phyloP scores from a whole-genome alignment of 2,888 invertebrate species.

The Drosophila flavopinicola region DNA sequence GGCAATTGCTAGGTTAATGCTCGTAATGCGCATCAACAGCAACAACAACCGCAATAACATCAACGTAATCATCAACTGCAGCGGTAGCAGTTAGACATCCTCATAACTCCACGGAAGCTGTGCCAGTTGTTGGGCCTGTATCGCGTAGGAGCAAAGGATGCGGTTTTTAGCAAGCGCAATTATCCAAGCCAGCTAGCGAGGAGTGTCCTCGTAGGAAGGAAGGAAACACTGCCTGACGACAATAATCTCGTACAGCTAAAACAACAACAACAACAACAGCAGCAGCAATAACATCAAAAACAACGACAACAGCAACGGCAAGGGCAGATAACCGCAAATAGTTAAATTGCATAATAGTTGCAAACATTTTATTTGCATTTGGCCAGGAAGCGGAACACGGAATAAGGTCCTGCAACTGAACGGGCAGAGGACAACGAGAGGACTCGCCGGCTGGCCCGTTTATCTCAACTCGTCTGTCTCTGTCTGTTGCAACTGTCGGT shows the following conservation, averaged over 20 bases:
- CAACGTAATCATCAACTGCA: slow-evolving; percentile 35
- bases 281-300: background rate
- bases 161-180: slow-evolving; percentile 41
- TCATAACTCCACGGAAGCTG: slow-evolving; percentile 25
- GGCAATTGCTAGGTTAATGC: slow-evolving; percentile 56
- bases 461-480: slow-evolving; percentile 30
- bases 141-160: slow-evolving; percentile 19
- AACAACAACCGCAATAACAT: slow-evolving; percentile 11
- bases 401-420: slow-evolving; percentile 10
- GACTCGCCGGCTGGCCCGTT: slow-evolving; percentile 19
- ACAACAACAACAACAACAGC: slow-evolving; percentile 11
- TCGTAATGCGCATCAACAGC: slow-evolving; percentile 44
- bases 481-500: background rate
- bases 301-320: slow-evolving; percentile 9
- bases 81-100: slow-evolving; percentile 11
- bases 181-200: slow-evolving; percentile 23
- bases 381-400: slow-evolving; percentile 13
- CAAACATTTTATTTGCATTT: slow-evolving; percentile 66
- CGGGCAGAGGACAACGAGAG: background rate
- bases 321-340: slow-evolving; percentile 58
- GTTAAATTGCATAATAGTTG: slow-evolving; percentile 68
- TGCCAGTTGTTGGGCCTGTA: slow-evolving; percentile 14
- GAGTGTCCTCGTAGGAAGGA: slow-evolving; percentile 28
- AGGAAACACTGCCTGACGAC: slow-evolving; percentile 41
- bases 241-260: slow-evolving; percentile 41